A percentile compares a stretch with the other conserved stretches of the same genome.
Conservation (phyloP, 2,113 vertebrate genomes). For the Calidris pygmaea region DNA sequence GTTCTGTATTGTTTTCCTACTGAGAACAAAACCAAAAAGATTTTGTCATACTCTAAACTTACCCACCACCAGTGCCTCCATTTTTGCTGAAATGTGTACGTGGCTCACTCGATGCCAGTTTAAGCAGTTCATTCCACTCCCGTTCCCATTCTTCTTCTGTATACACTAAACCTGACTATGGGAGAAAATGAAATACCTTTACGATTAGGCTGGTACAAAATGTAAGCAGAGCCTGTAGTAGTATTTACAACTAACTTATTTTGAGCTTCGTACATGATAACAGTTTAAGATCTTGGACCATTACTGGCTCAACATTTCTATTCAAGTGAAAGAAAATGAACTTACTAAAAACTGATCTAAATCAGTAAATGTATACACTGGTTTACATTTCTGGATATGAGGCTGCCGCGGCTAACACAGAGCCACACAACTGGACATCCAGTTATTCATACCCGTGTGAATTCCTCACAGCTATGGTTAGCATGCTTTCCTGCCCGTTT, state of each 20-base stretch:
- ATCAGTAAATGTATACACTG: not conserved
- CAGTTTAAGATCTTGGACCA: fast-evolving
- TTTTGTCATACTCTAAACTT: slow-evolving; percentile 16
- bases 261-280: not conserved
- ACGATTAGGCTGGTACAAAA: not conserved
- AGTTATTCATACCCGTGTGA: not conserved
- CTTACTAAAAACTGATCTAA: not conserved
- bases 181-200: not conserved
- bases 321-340: not conserved
- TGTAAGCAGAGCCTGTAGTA: fast-evolving
- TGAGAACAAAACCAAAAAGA: fast-evolving
- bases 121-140: slow-evolving; percentile 96
- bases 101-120: slow-evolving; percentile 96
- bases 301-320: not conserved
- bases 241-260: fast-evolving
- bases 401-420: not conserved
- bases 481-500: not conserved
- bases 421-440: not conserved
- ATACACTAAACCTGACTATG: slow-evolving; percentile 94
- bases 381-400: not conserved
- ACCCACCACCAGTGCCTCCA: slow-evolving; percentile 90
- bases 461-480: not conserved
- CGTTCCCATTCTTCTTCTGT: slow-evolving; percentile 97
- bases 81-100: slow-evolving; percentile 94
- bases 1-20: not conserved